Conservation (phyloP, 2,888 invertebrate species). For the Heliconius ismenius region DNA sequence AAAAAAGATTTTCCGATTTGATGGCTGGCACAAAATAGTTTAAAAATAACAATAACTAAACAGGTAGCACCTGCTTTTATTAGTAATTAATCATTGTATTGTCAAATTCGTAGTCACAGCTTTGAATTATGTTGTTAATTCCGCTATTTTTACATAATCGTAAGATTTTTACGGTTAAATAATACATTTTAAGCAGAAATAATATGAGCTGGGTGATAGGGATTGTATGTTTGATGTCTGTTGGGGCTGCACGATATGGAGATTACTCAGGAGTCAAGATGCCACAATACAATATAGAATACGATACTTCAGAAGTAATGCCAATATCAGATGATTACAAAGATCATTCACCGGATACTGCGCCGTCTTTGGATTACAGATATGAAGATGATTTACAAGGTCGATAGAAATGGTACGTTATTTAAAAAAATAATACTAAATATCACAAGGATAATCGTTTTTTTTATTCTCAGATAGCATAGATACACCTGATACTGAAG, state of each 20-base stretch:
- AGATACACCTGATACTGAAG: constrained; percentile 28
- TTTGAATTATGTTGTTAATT: constrained; percentile 61
- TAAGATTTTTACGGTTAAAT: constrained; percentile 19
- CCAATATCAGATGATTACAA: constrained; percentile 56
- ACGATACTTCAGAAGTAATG: constrained; percentile 49
- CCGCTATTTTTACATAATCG: constrained; percentile 32
- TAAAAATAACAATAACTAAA: constrained; percentile 10
- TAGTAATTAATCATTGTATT: constrained; percentile 44
- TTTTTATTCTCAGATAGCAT: constrained; percentile 31
- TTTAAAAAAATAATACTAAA: neutral
- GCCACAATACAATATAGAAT: constrained; percentile 63
- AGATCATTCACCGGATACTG: constrained; percentile 59
- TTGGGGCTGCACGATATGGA: constrained; percentile 53
- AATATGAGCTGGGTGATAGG: constrained; percentile 48
- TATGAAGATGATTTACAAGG: constrained; percentile 59
- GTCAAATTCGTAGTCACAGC: constrained; percentile 72
- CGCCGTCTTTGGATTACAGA: constrained; percentile 65
- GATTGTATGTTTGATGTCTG: constrained; percentile 50
- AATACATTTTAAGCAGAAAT: constrained; percentile 10
- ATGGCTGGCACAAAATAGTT: constrained; percentile 17
- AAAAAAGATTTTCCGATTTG: neutral
- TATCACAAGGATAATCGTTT: neutral
- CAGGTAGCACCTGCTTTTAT: constrained; percentile 1
- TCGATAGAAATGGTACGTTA: constrained; percentile 34
- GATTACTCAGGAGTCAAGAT: constrained; percentile 65